phyloP scores from a whole-genome alignment of 1,140 invertebrate genomes.

The Leptonema lineaticorne region DNA sequence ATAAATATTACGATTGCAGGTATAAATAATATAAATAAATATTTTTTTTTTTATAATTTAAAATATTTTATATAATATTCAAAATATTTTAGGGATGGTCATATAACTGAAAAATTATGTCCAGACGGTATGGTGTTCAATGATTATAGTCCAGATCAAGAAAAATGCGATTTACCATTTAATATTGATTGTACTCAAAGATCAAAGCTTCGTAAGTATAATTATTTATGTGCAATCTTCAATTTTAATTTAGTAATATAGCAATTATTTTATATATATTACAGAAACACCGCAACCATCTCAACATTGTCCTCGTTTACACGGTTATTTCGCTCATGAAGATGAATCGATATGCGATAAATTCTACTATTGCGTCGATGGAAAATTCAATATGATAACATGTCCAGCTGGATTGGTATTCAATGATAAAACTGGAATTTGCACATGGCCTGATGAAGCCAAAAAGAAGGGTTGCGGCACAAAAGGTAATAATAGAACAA shows the following conservation, averaged over 20 bases:
- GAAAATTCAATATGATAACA: slow-evolving; percentile 84
- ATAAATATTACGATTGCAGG: slow-evolving; percentile 86
- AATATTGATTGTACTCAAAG: slow-evolving; percentile 80
- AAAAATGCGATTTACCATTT: slow-evolving; percentile 86
- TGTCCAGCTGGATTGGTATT: slow-evolving; percentile 87
- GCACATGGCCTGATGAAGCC: slow-evolving; percentile 89
- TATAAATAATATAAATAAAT: too few relatives aligned
- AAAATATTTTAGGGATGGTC: slow-evolving; percentile 57
- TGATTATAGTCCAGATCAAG: slow-evolving; percentile 75
- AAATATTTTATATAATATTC: too few relatives aligned
- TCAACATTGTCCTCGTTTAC: slow-evolving; percentile 76
- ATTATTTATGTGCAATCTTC: too few relatives aligned
- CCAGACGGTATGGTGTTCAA: slow-evolving; percentile 92
- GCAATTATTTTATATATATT: too few relatives aligned
- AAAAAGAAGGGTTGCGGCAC: slow-evolving; percentile 83
- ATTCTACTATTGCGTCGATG: slow-evolving; percentile 90
- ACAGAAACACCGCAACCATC: slow-evolving; percentile 73
- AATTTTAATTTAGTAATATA: too few relatives aligned
- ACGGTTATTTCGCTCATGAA: slow-evolving; percentile 87
- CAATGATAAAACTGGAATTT: slow-evolving; percentile 84
- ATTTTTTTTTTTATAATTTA: neutral
- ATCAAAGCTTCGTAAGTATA: slow-evolving; percentile 77
- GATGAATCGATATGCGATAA: slow-evolving; percentile 78
- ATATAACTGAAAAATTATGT: slow-evolving; percentile 75
- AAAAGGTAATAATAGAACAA: slow-evolving; percentile 61